Conservation (phyloP, 2,888 invertebrate genomes). For the Yponomeuta cagnagella region DNA sequence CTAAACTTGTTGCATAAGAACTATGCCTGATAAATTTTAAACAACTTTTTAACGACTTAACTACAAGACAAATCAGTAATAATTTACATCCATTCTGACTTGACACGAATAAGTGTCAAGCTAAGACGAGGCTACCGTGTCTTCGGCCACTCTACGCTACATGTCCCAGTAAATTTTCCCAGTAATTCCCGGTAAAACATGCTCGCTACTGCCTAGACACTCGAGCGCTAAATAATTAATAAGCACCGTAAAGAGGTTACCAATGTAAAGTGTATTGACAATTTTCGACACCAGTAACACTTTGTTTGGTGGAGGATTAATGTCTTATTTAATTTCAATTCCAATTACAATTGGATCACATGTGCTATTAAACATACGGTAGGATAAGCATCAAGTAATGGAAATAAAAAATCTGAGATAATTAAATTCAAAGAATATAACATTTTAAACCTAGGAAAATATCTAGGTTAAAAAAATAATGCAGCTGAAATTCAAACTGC, state of each 20-base stretch:
- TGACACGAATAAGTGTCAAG: background rate
- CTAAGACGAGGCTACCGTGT: background rate
- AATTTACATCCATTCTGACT: background rate
- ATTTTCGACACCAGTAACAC: background rate
- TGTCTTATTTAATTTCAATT: background rate
- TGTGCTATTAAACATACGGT: no score
- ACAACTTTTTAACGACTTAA: no score
- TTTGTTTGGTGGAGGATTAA: background rate
- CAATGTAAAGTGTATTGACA: background rate
- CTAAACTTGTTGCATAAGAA: no score
- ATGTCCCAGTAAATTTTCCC: background rate
- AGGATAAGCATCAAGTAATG: no score
- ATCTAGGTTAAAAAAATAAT: no score
- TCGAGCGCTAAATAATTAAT: background rate
- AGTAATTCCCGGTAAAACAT: background rate
- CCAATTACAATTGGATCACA: no score
- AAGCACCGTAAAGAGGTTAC: background rate
- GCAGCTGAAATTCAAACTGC: no score
- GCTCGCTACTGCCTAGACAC: background rate
- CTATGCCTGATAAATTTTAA: no score
- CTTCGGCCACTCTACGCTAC: background rate
- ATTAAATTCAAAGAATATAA: no score
- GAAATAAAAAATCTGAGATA: no score
- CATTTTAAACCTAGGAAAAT: no score
- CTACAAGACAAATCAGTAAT: no score